phyloP scores from a whole-genome alignment of 1,140 invertebrate genomes.

The Phenacoccus solenopsis region DNA sequence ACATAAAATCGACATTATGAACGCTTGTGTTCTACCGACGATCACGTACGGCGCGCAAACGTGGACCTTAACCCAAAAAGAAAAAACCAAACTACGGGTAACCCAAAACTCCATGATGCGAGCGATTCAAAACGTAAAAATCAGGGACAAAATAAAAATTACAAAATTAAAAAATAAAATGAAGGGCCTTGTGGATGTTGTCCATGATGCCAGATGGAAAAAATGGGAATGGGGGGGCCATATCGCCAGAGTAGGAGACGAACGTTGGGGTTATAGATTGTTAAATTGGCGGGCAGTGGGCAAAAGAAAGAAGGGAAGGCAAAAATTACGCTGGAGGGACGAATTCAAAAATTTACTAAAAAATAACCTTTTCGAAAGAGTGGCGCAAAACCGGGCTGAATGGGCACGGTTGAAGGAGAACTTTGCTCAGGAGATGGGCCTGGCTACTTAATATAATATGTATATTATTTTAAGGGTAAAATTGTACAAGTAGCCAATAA shows the following conservation, averaged over 20 bases:
- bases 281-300: background rate
- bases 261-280: conserved; percentile 14
- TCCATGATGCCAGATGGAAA: background rate
- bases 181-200: background rate
- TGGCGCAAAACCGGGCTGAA: background rate
- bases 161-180: background rate
- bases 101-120: conserved; percentile 12
- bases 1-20: background rate
- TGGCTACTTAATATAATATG: no score
- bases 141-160: conserved; percentile 17
- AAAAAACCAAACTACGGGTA: conserved; percentile 3
- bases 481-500: no score
- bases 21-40: conserved; percentile 13
- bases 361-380: background rate
- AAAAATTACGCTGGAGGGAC: conserved; percentile 19
- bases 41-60: conserved; percentile 19
- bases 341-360: background rate
- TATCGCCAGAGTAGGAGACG: background rate
- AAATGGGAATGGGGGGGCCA: conserved; percentile 24
- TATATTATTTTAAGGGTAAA: no score
- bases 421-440: no score
- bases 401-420: background rate
- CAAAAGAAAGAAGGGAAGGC: conserved; percentile 20
- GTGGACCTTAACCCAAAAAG: conserved; percentile 16
- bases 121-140: background rate